Evolutionary conservation across 2,797 vertebrate genomes (phyloP).

Genomic region (Cetoscarus ocellatus): DNA sequence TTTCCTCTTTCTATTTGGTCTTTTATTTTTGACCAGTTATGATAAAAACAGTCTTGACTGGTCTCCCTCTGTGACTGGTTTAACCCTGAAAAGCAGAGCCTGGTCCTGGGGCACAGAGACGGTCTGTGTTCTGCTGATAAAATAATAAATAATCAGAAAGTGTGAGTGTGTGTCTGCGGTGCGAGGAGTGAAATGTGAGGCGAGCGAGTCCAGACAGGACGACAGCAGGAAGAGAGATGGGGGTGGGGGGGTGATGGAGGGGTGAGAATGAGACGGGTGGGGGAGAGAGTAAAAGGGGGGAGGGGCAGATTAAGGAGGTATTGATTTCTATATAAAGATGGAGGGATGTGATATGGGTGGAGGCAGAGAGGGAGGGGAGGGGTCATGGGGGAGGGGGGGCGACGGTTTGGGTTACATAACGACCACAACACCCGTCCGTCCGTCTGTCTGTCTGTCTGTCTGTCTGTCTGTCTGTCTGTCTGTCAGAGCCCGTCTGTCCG

Average conservation of each 20-base stretch:
- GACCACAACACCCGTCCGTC: conserved; percentile 29
- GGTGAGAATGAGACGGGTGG: conserved; percentile 58
- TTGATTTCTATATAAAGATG: conserved; percentile 87
- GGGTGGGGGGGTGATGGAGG: conserved; percentile 36
- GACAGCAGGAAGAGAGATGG: conserved; percentile 48
- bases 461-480: too few relatives aligned
- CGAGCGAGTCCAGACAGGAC: conserved; percentile 73
- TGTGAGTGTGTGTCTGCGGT: conserved; percentile 11
- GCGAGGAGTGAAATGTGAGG: conserved; percentile 67
- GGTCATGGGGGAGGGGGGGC: conserved; percentile 37
- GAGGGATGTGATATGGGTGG: conserved; percentile 76
- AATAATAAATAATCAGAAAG: conserved; percentile 10
- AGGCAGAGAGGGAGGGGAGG: conserved; percentile 23
- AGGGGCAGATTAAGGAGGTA: conserved; percentile 78
- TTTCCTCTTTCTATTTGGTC: too few relatives aligned
- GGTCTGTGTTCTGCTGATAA: neutral
- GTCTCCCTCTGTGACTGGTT: neutral
- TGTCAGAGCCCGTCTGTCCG: too few relatives aligned
- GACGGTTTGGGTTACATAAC: conserved; percentile 68
- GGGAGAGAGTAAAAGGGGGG: conserved; percentile 6
- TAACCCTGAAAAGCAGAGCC: conserved; percentile 17
- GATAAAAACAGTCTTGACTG: neutral
- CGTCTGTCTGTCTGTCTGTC: conserved; percentile 16
- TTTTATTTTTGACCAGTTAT: neutral
- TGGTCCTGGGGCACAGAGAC: conserved; percentile 16